phyloP scores from a whole-genome alignment of 2,888 invertebrate genomes.

The Aphidius colemani region DNA sequence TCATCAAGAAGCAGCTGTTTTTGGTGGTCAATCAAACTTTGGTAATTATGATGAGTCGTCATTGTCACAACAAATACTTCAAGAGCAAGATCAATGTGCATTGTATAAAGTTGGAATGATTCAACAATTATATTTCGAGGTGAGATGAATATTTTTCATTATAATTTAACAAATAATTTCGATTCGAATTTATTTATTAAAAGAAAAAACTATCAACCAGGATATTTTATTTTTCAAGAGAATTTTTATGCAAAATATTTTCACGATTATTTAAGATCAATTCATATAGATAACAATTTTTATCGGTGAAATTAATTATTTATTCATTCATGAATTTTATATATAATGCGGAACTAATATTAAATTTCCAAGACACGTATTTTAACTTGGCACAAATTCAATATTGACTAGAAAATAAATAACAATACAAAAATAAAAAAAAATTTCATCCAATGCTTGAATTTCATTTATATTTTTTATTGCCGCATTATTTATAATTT shows the following conservation, averaged over 20 bases:
- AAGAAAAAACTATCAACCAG: no score
- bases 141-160: slow-evolving; percentile 33
- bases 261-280: neutral
- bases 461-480: neutral
- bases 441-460: slow-evolving; percentile 2
- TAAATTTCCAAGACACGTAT: neutral
- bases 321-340: neutral
- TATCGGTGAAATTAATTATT: neutral
- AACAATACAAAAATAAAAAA: slow-evolving; percentile 13
- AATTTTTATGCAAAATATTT: no score
- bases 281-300: neutral
- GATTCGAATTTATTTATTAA: no score
- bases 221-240: no score
- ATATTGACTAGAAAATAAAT: slow-evolving; percentile 1
- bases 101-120: slow-evolving; percentile 73
- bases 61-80: slow-evolving; percentile 37
- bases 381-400: slow-evolving; percentile 8
- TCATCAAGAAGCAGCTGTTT: slow-evolving; percentile 44
- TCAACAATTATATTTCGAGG: slow-evolving; percentile 68
- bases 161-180: no score
- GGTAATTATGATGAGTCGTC: slow-evolving; percentile 36
- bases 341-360: neutral
- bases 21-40: slow-evolving; percentile 37
- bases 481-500: neutral
- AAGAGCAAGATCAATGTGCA: slow-evolving; percentile 66